Conservation (phyloP, 1,140 invertebrate species). For the Eubasilissa regina region DNA sequence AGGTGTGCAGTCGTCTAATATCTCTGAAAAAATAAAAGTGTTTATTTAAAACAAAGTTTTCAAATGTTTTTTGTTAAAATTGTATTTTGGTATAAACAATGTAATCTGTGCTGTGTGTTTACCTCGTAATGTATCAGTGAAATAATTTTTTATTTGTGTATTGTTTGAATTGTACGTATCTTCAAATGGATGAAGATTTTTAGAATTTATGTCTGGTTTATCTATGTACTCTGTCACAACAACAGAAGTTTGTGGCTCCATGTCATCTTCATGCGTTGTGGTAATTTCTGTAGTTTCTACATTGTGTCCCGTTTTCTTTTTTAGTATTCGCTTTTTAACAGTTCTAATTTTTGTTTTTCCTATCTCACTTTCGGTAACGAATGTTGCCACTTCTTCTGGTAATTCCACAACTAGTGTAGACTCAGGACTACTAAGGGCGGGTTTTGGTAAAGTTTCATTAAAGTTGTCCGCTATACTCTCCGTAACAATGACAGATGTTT, state of each 20-base stretch:
- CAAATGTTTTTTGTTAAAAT: background rate
- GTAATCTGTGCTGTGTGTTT: conserved; percentile 26
- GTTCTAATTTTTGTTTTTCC: conserved; percentile 60
- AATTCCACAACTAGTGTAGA: conserved; percentile 47
- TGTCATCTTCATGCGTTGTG: too few species aligned
- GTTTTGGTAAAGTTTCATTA: background rate
- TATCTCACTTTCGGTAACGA: conserved; percentile 60
- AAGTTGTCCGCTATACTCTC: background rate
- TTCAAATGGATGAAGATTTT: too few species aligned
- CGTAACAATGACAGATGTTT: background rate
- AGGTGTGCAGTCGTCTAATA: conserved; percentile 44
- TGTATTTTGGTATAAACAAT: conserved; percentile 14
- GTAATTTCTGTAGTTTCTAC: too few species aligned
- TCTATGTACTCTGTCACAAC: conserved; percentile 67
- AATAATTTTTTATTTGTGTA: conserved; percentile 63
- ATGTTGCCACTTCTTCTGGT: conserved; percentile 58
- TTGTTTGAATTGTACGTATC: too few species aligned
- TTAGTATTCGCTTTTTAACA: too few species aligned
- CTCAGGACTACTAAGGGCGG: background rate
- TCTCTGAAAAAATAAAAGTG: conserved; percentile 17
- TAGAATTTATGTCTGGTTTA: too few species aligned
- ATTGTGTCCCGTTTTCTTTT: too few species aligned
- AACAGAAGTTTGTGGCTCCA: background rate
- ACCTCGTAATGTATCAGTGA: conserved; percentile 67
- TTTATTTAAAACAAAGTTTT: conserved; percentile 8